Evolutionary conservation across 2,113 vertebrate genomes (phyloP).

Genomic region (Platysteira castanea): DNA sequence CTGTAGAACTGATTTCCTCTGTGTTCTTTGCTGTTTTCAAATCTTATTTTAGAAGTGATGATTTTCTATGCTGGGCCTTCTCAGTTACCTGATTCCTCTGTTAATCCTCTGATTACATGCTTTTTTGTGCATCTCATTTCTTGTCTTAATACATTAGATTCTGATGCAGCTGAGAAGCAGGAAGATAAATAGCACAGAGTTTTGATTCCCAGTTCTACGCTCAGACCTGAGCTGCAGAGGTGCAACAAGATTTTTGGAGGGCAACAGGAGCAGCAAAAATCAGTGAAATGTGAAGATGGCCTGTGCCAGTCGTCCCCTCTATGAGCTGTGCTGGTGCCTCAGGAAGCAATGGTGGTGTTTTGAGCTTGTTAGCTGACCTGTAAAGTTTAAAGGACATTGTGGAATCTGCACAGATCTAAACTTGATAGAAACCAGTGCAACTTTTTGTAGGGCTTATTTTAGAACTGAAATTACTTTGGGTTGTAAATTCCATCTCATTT

Average conservation of each 20-base stretch:
- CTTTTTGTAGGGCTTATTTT: not conserved
- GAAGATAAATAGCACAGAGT: not conserved
- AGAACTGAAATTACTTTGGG: not conserved
- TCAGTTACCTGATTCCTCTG: not conserved
- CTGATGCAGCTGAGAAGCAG: not conserved
- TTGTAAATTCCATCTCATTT: not conserved
- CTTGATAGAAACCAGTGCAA: not conserved
- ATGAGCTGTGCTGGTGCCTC: not conserved
- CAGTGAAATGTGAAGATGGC: not conserved
- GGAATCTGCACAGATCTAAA: not conserved
- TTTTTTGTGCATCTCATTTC: not conserved
- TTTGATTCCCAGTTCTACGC: not conserved
- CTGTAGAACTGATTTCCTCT: not conserved
- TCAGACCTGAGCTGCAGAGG: not conserved
- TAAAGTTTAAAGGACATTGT: not conserved
- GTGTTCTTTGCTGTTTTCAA: not conserved
- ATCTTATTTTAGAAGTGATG: not conserved
- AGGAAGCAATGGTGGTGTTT: not conserved
- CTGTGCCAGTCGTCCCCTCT: fast-evolving
- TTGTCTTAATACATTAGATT: not conserved
- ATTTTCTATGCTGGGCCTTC: not conserved
- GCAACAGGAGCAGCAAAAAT: not conserved
- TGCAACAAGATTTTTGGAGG: not conserved
- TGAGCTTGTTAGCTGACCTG: not conserved
- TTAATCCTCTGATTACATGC: not conserved